These are phyloP conservation scores for Triplophysa rosa DNA, from an alignment of 2,113 vertebrate species.

Conservation along the genomic window DNA sequence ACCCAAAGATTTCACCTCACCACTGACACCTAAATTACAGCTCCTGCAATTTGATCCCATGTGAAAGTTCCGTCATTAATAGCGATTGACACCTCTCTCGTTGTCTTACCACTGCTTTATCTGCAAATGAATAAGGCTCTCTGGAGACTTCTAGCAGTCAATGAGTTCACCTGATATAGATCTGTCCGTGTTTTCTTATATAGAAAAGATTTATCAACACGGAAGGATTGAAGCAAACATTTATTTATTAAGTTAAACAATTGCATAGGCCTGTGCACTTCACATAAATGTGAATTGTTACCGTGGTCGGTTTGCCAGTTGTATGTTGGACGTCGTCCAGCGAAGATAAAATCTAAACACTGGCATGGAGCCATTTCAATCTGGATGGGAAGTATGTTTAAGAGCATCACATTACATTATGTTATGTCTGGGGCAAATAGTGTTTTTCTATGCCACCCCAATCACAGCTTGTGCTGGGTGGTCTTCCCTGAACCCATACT, in stretches of 20 bases:
- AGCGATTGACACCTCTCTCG: slow-evolving; percentile 8
- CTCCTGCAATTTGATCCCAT: slow-evolving; percentile 31
- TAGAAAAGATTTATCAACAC: not conserved
- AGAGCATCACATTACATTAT: slow-evolving; percentile 25
- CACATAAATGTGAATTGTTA: not conserved
- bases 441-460: slow-evolving; percentile 34
- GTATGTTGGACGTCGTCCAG: slow-evolving; percentile 1
- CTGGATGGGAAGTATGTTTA: slow-evolving; percentile 9
- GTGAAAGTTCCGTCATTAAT: slow-evolving; percentile 15
- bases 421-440: slow-evolving; percentile 36
- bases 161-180: not conserved
- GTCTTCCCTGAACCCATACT: slow-evolving; percentile 23
- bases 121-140: slow-evolving; percentile 6
- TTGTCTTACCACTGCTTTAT: slow-evolving; percentile 15
- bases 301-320: not conserved
- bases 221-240: not conserved
- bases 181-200: not conserved
- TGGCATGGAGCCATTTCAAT: slow-evolving; percentile 8
- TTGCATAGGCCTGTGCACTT: not conserved
- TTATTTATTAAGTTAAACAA: not conserved
- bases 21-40: slow-evolving; percentile 23
- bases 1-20: slow-evolving; percentile 5
- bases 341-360: slow-evolving; percentile 28
- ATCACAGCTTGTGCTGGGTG: slow-evolving; percentile 43
- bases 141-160: slow-evolving; percentile 9